Evolutionary conservation across 2,113 vertebrate species (phyloP).

Genomic region (Sinocyclocheilus anshuiensis): DNA sequence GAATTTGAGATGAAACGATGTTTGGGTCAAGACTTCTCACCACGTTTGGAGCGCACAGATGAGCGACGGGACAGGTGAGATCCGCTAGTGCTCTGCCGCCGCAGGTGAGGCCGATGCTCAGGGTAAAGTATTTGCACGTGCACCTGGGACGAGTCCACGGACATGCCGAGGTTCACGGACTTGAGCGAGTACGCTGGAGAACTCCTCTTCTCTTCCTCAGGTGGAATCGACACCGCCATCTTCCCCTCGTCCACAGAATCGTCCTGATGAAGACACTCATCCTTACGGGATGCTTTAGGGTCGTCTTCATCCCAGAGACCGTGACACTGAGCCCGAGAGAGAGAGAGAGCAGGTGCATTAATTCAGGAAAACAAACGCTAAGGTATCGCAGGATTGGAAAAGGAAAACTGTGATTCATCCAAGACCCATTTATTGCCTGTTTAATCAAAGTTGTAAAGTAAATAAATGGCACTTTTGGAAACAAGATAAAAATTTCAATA

Average conservation of each 20-base stretch:
- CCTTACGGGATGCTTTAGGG: constrained; percentile 68
- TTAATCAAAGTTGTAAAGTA: not conserved
- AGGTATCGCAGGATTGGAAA: not conserved
- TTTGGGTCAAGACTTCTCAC: constrained; percentile 60
- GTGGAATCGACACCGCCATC: constrained; percentile 61
- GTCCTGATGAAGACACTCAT: constrained; percentile 66
- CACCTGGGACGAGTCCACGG: constrained; percentile 78
- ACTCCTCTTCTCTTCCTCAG: constrained; percentile 72
- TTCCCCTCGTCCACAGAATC: constrained; percentile 83
- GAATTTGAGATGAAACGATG: not conserved
- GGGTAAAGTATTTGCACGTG: constrained; percentile 84
- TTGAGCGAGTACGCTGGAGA: constrained; percentile 81
- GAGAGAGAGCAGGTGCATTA: not conserved
- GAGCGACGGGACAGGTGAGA: constrained; percentile 84
- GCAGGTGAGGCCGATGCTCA: constrained; percentile 80
- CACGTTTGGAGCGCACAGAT: constrained; percentile 87
- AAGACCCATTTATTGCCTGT: not conserved
- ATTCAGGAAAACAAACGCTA: not conserved
- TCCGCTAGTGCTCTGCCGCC: constrained; percentile 82
- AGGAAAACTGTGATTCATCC: not conserved
- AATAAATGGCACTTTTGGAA: constrained; percentile 6
- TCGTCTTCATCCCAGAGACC: constrained; percentile 95
- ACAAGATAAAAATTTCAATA: not conserved
- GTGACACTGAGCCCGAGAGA: constrained; percentile 80
- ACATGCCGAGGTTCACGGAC: constrained; percentile 85